Base-by-base conservation (phyloP, 1,140 invertebrate species). In the Drosophila bipectinata region DNA sequence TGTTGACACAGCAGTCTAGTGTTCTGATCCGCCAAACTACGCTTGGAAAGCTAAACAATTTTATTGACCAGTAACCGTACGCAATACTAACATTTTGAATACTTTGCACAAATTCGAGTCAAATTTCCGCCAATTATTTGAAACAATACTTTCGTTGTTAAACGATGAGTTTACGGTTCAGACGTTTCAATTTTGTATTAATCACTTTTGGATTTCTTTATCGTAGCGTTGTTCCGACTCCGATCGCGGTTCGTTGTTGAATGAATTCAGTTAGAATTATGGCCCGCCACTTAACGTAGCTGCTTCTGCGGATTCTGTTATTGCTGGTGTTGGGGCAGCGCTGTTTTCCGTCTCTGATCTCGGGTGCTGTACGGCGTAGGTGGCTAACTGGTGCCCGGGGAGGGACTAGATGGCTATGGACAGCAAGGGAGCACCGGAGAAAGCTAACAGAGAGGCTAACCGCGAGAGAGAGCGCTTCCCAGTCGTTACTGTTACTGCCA, bases 241-340 rank as follows among this genome's bases (percentile, higher is more conserved):
- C 76, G 83, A 83, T 79, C 83, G 83, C 83, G 83, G 67, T 37
- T 67, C 57, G 57, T 54, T 71, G 72, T 59, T 63, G 79, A 87
- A 75, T 87, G 79, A 89, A 79, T 77, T 82, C 59, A 58, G 69
- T 66, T 83, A 88, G 79, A 76, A 74, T 72, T 59, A 62, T 67
- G 66, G 57, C 63, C 39, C 37, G 76, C 79, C 72, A 79, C 45
- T 64, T 83, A 88, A 83, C 58, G 71, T 78, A 56, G 78, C 59
- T 48, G 56, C 37, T 62, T 55, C 34, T 62, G 72, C 52, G 69
- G 73, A 44, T 64, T 68, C 61, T 60, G 57, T 55, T 45, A 39
- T 15, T 49, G 30, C 15, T 59, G 54, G 34, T 64, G 53, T 66
- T 41, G 61, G 24, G 60, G 5, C 69, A 37, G 72, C 52, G 61